Evolutionary conservation across 2,113 vertebrate genomes (phyloP).

Genomic region (Cercocebus atys): DNA sequence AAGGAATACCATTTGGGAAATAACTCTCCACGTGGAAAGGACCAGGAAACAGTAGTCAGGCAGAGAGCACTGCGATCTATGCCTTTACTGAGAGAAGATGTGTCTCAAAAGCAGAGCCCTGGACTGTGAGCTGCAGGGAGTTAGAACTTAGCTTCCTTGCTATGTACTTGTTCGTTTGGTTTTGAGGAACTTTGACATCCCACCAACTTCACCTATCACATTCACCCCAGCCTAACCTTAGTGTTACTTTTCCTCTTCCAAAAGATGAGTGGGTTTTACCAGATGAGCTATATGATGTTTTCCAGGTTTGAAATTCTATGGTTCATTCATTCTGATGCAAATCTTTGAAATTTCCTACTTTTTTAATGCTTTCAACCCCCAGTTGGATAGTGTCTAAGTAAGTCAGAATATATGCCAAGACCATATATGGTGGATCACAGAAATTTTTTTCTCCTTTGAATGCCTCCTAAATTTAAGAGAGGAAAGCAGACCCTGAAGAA

Average conservation of each 20-base stretch:
- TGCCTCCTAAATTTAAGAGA: background rate
- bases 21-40: background rate
- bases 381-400: background rate
- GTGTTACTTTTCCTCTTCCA: background rate
- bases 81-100: background rate
- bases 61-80: background rate
- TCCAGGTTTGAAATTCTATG: background rate
- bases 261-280: background rate
- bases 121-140: background rate
- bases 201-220: background rate
- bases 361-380: background rate
- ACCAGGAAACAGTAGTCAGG: background rate
- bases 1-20: background rate
- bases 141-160: background rate
- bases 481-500: background rate
- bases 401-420: rapidly evolving
- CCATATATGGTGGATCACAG: background rate
- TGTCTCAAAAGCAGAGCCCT: background rate
- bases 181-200: background rate
- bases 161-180: background rate
- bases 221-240: background rate
- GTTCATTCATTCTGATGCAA: background rate
- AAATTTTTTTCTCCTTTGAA: background rate
- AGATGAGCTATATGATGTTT: background rate
- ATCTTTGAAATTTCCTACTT: background rate